Base-by-base conservation (phyloP, 2,113 vertebrate genomes). In the Manacus vitellinus region DNA sequence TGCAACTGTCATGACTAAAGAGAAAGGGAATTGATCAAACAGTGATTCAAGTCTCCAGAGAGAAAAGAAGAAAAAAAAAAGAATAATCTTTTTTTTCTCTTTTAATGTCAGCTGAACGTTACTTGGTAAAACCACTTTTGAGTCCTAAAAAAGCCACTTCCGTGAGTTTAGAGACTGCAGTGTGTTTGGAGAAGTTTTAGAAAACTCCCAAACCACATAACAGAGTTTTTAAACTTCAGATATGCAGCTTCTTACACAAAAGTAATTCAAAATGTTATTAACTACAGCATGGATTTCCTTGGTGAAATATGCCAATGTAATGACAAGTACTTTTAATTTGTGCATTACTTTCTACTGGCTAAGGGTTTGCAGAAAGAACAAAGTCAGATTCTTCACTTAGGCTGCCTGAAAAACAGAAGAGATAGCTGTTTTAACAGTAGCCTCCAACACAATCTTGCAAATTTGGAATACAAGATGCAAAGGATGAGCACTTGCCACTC, bases 61-160 rank as follows among this genome's bases (percentile, higher is more conserved):
- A 35, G 2, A 19, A 25, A 43, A 6, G 27, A 54, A 37, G 10
- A 7, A 30, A 30, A n/a, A 70, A 70, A 43, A 4, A n/a, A 35
- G 46, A 39, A 3, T 6, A 7, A 12, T 4, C 35, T 27, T 33
- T n/a, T 46, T 28, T 12, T 23, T 7, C 2, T 17, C 2, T 18
- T 49, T 68, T 44, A 33, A 37, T 56, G 28, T 54, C 54, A 58
- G 17, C 24, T 76, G 15, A 90, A 84, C 87, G 14, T n/a, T 74
- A 58, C 49, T 70, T 67, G 39, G 41, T 72, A 72, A 86, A 95
- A 76, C 43, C 49, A 61, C 58, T 74, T 81, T 33, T 70, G 33
- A 75, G 31, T 76, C n/a, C 22, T 83, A 82, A 70, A 83, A 59
- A 56, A 62, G 8, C 14, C 35, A 85, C 21, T 79, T 85, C 79